Evolutionary conservation across 2,888 invertebrate genomes (phyloP).

Genomic region (Theretra japonica): DNA sequence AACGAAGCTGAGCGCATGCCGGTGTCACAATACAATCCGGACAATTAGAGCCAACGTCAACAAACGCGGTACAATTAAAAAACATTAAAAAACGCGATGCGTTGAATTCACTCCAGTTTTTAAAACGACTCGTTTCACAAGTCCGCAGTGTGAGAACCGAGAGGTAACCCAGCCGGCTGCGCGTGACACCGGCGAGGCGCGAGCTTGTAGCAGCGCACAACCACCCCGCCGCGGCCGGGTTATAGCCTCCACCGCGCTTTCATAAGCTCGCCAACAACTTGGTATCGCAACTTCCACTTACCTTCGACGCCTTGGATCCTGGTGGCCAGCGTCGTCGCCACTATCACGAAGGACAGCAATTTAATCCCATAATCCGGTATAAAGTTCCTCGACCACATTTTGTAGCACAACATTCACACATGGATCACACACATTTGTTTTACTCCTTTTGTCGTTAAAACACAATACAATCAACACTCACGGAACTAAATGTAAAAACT

Average conservation of each 20-base stretch:
- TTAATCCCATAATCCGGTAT: constrained; percentile 88
- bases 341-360: constrained; percentile 77
- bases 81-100: constrained; percentile 79
- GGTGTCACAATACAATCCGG: constrained; percentile 57
- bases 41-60: constrained; percentile 56
- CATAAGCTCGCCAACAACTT: constrained; percentile 74
- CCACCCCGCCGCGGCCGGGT: constrained; percentile 64
- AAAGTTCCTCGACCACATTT: constrained; percentile 89
- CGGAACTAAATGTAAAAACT: constrained; percentile 82
- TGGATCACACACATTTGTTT: constrained; percentile 85
- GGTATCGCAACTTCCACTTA: constrained; percentile 69
- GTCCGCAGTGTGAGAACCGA: constrained; percentile 81
- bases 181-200: constrained; percentile 52
- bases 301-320: constrained; percentile 85
- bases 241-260: constrained; percentile 69
- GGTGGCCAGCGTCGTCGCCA: constrained; percentile 75
- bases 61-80: constrained; percentile 73
- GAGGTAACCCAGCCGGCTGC: constrained; percentile 67
- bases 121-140: constrained; percentile 82
- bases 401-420: constrained; percentile 85
- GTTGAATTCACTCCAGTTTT: constrained; percentile 83
- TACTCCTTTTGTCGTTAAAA: constrained; percentile 76
- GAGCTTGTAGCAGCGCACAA: constrained; percentile 60
- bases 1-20: constrained; percentile 44
- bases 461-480: constrained; percentile 80